phyloP scores from a whole-genome alignment of 2,113 vertebrate species.

The Typhlomys cinereus region DNA sequence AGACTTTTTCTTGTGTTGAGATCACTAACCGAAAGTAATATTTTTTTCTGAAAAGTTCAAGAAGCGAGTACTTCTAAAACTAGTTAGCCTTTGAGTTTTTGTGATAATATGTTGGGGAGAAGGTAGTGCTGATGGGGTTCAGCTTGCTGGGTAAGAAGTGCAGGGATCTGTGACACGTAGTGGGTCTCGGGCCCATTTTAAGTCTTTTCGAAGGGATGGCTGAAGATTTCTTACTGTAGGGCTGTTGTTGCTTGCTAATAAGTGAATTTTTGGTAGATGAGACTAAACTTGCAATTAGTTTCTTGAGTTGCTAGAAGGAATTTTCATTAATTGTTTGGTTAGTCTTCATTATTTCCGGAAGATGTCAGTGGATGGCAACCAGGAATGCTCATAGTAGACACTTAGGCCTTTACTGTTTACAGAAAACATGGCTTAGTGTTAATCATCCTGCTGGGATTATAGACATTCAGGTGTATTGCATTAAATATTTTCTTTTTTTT shows the following conservation, averaged over 20 bases:
- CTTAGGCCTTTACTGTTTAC: slow-evolving; percentile 46
- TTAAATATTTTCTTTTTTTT: slow-evolving; percentile 55
- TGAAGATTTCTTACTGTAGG: background rate
- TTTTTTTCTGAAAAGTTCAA: slow-evolving; percentile 16
- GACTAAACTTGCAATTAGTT: slow-evolving; percentile 59
- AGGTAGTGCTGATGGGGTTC: fast-evolving
- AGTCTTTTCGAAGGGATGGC: background rate
- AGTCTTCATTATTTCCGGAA: slow-evolving; percentile 67
- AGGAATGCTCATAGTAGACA: slow-evolving; percentile 40
- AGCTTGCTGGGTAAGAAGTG: background rate
- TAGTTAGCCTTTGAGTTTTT: slow-evolving; percentile 30
- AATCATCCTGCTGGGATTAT: slow-evolving; percentile 45
- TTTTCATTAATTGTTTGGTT: slow-evolving; percentile 69
- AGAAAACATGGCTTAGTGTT: slow-evolving; percentile 48
- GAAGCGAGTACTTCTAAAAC: slow-evolving; percentile 31
- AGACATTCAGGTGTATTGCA: slow-evolving; percentile 39
- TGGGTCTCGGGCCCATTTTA: background rate
- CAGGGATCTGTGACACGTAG: background rate
- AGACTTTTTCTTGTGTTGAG: background rate
- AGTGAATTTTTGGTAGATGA: slow-evolving; percentile 46
- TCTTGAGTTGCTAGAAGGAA: slow-evolving; percentile 66
- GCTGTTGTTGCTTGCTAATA: background rate
- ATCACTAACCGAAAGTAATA: slow-evolving; percentile 12
- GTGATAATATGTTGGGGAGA: background rate
- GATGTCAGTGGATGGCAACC: slow-evolving; percentile 24